phyloP scores from a whole-genome alignment of 2,113 vertebrate species.

The Callithrix jacchus region DNA sequence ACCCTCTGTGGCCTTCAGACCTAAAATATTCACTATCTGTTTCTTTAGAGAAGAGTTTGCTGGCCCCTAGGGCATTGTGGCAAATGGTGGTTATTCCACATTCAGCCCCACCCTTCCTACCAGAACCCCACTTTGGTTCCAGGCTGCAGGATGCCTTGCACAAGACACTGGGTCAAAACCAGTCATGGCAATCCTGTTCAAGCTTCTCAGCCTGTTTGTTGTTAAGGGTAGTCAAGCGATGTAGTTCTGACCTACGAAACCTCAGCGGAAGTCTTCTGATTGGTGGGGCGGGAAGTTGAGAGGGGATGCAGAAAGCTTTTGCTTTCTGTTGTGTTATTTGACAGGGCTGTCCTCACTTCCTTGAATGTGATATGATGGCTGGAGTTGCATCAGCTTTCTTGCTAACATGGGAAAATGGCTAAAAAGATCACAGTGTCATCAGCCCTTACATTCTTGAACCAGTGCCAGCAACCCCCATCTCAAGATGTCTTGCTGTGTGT shows the following conservation, averaged over 20 bases:
- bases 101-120: not conserved
- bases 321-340: not conserved
- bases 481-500: not conserved
- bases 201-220: not conserved
- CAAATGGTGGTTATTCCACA: not conserved
- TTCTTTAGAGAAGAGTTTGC: not conserved
- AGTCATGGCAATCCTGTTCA: not conserved
- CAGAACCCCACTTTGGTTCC: not conserved
- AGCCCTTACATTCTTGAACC: not conserved
- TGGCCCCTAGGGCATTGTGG: not conserved
- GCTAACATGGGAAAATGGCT: not conserved
- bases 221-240: not conserved
- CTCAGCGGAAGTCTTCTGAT: not conserved
- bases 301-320: not conserved
- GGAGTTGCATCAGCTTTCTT: not conserved
- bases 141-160: not conserved
- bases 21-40: not conserved
- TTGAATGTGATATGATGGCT: not conserved
- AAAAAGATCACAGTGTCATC: not conserved
- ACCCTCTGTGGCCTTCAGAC: not conserved
- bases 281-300: accelerated
- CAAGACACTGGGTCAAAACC: not conserved
- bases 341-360: not conserved
- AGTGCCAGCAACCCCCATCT: not conserved
- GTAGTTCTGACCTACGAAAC: not conserved